Evolutionary conservation across 2,888 invertebrate genomes (phyloP).

Genomic region (Stenchaetothrips biformis): DNA sequence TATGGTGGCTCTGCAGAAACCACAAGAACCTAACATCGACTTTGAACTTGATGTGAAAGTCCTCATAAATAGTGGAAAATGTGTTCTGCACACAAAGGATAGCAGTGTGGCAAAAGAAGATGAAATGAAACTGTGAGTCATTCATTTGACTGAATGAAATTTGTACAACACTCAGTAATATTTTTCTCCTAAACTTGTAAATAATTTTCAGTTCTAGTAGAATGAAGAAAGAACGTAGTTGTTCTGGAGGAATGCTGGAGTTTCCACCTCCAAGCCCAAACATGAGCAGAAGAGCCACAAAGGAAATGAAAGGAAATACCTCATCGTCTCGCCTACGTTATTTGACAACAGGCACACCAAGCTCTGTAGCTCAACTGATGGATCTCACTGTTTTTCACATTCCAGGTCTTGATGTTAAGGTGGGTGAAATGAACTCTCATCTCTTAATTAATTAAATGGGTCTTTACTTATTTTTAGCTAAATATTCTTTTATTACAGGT

Average conservation of each 20-base stretch:
- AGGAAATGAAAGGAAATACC: conserved; percentile 45
- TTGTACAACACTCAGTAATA: conserved; percentile 42
- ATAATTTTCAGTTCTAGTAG: conserved; percentile 48
- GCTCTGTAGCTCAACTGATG: conserved; percentile 48
- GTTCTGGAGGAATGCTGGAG: conserved; percentile 59
- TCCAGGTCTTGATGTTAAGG: conserved; percentile 85
- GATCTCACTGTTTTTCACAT: conserved; percentile 86
- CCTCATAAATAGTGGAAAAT: conserved; percentile 93
- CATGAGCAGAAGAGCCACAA: conserved; percentile 47
- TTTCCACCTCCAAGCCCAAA: conserved; percentile 54
- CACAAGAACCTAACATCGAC: conserved; percentile 87
- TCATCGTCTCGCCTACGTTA: conserved; percentile 46
- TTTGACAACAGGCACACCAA: conserved; percentile 46
- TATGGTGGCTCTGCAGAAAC: conserved; percentile 49
- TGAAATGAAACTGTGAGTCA: conserved; percentile 58
- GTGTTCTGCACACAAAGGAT: conserved; percentile 91
- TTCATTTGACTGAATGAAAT: conserved; percentile 30
- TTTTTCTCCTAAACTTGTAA: conserved; percentile 30
- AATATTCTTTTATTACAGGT: conserved; percentile 49
- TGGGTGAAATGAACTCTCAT: conserved; percentile 41
- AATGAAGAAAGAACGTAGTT: conserved; percentile 69
- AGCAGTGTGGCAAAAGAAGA: conserved; percentile 55
- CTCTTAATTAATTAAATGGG: background rate
- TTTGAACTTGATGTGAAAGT: conserved; percentile 95
- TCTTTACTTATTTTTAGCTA: background rate